These are phyloP conservation scores for Drosophila ezoana DNA, from an alignment of 2,888 invertebrate species.

Conservation along the genomic window DNA sequence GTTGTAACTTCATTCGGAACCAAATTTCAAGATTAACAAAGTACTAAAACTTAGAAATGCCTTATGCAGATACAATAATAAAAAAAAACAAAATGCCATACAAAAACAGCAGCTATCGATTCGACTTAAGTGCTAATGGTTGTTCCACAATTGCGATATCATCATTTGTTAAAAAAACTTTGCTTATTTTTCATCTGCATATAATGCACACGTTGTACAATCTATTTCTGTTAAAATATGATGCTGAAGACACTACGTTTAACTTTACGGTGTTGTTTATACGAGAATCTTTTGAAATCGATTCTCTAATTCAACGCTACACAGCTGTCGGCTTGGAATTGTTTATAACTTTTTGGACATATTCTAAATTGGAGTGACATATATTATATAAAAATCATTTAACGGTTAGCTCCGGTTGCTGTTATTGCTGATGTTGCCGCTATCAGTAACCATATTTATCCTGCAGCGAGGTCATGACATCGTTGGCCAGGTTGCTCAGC, in stretches of 20 bases:
- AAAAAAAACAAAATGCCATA: slow-evolving; percentile 17
- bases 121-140: slow-evolving; percentile 52
- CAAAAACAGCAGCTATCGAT: slow-evolving; percentile 40
- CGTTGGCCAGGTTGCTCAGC: slow-evolving; percentile 96
- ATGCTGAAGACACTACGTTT: slow-evolving; percentile 67
- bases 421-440: slow-evolving; percentile 12
- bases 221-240: slow-evolving; percentile 31
- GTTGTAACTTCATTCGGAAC: slow-evolving; percentile 19
- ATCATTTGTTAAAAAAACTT: slow-evolving; percentile 22
- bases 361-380: slow-evolving; percentile 56
- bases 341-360: slow-evolving; percentile 58
- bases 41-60: slow-evolving; percentile 42
- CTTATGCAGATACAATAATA: slow-evolving; percentile 23
- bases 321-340: slow-evolving; percentile 54
- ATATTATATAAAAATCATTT: slow-evolving; percentile 45
- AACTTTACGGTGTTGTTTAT: slow-evolving; percentile 41
- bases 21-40: slow-evolving; percentile 30
- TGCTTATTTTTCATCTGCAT: slow-evolving; percentile 39
- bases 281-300: slow-evolving; percentile 38
- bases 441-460: slow-evolving; percentile 89
- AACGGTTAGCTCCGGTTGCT: slow-evolving; percentile 41
- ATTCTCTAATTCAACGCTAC: slow-evolving; percentile 34
- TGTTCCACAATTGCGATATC: slow-evolving; percentile 55
- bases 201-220: slow-evolving; percentile 44
- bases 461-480: slow-evolving; percentile 96